A percentile compares a stretch with the other conserved stretches of the same genome.
These are phyloP conservation scores for Peromyscus californicus DNA, from an alignment of 2,113 vertebrate species.

Conservation along the genomic window DNA sequence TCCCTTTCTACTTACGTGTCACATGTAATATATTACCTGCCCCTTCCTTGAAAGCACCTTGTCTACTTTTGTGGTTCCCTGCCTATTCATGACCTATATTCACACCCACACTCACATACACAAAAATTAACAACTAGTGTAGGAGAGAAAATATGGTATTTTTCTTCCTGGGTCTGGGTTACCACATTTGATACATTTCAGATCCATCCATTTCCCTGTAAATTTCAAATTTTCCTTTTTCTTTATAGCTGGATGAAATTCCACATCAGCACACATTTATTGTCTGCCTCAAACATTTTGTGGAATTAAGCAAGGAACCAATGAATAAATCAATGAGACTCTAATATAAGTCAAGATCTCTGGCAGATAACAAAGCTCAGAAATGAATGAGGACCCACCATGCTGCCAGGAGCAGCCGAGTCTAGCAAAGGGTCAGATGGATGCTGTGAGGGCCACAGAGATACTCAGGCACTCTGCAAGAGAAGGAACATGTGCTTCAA, in stretches of 20 bases:
- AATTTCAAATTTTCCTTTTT: background rate
- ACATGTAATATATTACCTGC: background rate
- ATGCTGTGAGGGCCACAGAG: background rate
- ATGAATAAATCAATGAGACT: background rate
- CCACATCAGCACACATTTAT: background rate
- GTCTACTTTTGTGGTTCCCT: background rate
- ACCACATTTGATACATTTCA: background rate
- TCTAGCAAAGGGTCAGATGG: background rate
- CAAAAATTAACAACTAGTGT: background rate
- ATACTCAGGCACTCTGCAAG: background rate
- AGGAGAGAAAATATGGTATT: background rate
- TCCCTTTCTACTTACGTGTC: background rate
- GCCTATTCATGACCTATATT: background rate
- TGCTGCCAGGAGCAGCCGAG: background rate
- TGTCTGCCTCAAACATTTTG: background rate
- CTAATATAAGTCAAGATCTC: background rate
- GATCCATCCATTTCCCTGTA: background rate
- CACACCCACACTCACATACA: background rate
- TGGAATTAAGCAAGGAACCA: background rate
- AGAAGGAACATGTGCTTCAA: background rate
- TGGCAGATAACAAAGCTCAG: background rate
- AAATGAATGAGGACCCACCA: background rate
- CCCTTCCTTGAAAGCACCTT: background rate
- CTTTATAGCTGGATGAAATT: background rate
- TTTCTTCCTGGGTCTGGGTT: background rate